phyloP scores from a whole-genome alignment of 2,888 invertebrate species.

The Rhagophthalmus giganteus region DNA sequence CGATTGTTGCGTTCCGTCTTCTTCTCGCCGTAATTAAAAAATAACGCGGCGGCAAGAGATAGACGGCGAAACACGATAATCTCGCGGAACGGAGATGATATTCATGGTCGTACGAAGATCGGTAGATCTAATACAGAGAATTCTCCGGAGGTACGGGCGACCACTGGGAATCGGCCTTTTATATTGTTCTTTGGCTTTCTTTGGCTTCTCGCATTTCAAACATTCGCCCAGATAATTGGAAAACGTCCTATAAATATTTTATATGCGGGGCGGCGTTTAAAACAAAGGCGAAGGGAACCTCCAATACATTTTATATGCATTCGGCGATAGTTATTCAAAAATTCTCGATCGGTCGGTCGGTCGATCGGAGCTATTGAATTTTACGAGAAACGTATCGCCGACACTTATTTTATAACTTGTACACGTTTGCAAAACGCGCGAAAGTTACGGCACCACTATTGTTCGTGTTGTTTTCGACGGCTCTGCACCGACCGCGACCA shows the following conservation, averaged over 20 bases:
- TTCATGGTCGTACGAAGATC: constrained; percentile 12
- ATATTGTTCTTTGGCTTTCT: constrained; percentile 20
- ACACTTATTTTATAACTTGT: too few relatives aligned
- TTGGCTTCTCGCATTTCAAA: constrained; percentile 22
- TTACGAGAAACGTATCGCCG: too few relatives aligned
- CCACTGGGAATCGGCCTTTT: constrained; percentile 25
- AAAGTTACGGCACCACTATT: too few relatives aligned
- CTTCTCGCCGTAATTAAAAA: constrained; percentile 22
- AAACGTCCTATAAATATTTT: constrained; percentile 24
- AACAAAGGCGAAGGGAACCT: constrained; percentile 5
- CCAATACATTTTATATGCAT: constrained; percentile 6
- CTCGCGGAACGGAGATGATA: constrained; percentile 20
- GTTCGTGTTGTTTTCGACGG: too few relatives aligned
- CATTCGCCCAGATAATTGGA: constrained; percentile 22
- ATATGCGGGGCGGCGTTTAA: constrained; percentile 2
- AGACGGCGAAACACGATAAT: constrained; percentile 23
- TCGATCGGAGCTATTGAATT: too few relatives aligned
- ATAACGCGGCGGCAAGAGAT: constrained; percentile 19
- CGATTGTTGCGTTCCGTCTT: constrained; percentile 3
- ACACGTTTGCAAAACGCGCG: too few relatives aligned
- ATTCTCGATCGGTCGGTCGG: too few relatives aligned
- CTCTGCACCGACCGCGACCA: too few relatives aligned
- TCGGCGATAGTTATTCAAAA: constrained; percentile 1
- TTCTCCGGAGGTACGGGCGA: constrained; percentile 16
- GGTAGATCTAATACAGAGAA: constrained; percentile 21